These are phyloP conservation scores for Channa argus DNA, from an alignment of 2,113 vertebrate genomes.

Conservation along the genomic window DNA sequence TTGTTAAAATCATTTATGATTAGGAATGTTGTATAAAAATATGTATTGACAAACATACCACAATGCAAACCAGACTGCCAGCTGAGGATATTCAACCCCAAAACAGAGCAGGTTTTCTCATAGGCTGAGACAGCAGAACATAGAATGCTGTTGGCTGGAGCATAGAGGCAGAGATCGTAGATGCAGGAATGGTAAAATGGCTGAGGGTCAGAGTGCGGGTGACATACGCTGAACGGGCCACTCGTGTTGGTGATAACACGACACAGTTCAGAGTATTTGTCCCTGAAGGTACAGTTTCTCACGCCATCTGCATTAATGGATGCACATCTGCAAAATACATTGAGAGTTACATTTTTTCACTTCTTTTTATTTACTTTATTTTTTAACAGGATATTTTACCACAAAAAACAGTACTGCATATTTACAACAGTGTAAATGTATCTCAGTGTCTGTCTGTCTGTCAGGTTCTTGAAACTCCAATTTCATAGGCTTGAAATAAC, in stretches of 20 bases:
- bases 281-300: conserved; percentile 21
- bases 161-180: conserved; percentile 72
- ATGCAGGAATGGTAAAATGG: conserved; percentile 62
- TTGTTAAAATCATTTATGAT: no score
- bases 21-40: no score
- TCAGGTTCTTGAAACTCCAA: no score
- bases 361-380: not conserved
- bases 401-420: not conserved
- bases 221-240: conserved; percentile 65
- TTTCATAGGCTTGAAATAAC: no score
- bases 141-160: conserved; percentile 60
- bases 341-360: not conserved
- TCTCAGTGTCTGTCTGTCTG: no score
- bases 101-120: conserved; percentile 53
- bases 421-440: no score
- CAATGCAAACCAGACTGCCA: conserved; percentile 63
- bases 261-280: conserved; percentile 69
- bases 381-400: no score
- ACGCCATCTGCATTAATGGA: conserved; percentile 20
- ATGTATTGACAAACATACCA: no score
- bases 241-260: conserved; percentile 68
- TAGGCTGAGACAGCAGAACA: conserved; percentile 71
- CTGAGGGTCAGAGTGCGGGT: conserved; percentile 36
- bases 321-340: conserved; percentile 49
- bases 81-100: conserved; percentile 42